Evolutionary conservation across 1,140 invertebrate species (phyloP), one percentile per base, ranked within the genome.

Genomic region (Aphelenchoides besseyi): DNA sequence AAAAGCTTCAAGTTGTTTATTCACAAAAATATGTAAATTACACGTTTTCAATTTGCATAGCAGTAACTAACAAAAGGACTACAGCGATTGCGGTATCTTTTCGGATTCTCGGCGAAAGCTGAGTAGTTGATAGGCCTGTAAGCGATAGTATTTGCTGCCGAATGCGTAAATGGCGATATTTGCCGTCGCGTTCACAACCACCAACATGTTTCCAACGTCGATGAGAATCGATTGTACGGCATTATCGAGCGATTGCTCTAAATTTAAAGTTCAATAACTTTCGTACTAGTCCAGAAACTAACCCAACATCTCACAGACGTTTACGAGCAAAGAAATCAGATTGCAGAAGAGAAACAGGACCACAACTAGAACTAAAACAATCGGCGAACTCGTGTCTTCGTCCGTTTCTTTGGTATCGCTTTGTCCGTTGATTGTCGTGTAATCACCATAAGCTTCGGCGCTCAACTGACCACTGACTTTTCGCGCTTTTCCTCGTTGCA

Each of bases 161-260:
- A 9, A 66, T 5, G 30, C 30, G 54, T 79, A 79, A 35, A 79
- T 73, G 28, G 78, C 70, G 74, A 79, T 79, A 48, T 79, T 79
- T n/a, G 78, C 74, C 0, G 75, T 74, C n/a, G 78, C 77, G 41
- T 79, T 79, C 29, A 80, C 66, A 36, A 79, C 74, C 8, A 79
- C 78, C 29, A 79, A 33, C 2, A 79, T 48, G 54, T 79, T 79
- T n/a, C 78, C 78, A 26, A 80, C 71, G 55, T 79, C 78, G 16
- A 79, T 77, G 1, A 79, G 70, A 35, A 70, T 28, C 28, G 55
- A 72, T 54, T 79, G 75, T 1, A 53, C 52, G n/a, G n/a, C n/a
- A n/a, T n/a, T n/a, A n/a, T n/a, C n/a, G n/a, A n/a, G n/a, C n/a
- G n/a, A n/a, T n/a, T n/a, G n/a, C 12, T 69, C 73, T 5, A 26